Conservation (phyloP, 2,888 invertebrate species). For the Philhelius pedissequus region DNA sequence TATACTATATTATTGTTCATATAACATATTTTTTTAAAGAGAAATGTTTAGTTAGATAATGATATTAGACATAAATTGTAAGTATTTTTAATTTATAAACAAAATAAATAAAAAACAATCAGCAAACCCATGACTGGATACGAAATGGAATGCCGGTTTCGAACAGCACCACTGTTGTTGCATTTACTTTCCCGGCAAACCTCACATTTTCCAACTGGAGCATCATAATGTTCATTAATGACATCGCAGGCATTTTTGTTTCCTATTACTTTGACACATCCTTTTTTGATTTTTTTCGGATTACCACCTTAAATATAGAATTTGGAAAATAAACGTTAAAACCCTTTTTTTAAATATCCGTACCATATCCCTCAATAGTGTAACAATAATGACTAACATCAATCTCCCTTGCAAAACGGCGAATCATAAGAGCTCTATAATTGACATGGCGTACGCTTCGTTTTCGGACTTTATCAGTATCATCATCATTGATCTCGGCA, state of each 20-base stretch:
- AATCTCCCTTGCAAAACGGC: background rate
- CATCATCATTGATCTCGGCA: background rate
- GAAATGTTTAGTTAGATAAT: no score
- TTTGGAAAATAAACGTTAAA: background rate
- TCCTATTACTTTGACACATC: background rate
- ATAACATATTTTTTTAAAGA: no score
- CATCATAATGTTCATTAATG: background rate
- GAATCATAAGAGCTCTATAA: background rate
- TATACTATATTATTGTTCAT: no score
- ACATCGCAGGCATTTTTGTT: background rate
- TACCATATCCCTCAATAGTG: constrained; percentile 3
- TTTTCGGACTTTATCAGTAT: background rate
- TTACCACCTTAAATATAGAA: background rate
- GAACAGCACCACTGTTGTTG: background rate
- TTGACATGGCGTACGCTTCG: background rate
- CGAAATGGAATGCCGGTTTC: background rate
- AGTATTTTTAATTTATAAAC: background rate
- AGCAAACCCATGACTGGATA: background rate
- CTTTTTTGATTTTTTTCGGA: background rate
- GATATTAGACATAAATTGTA: no score
- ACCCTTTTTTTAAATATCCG: background rate
- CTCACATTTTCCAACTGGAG: background rate
- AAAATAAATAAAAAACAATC: background rate
- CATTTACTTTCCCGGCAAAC: constrained; percentile 17
- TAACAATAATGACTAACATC: constrained; percentile 1